phyloP scores from a whole-genome alignment of 2,113 vertebrate genomes.

The Sceloporus tristichus region DNA sequence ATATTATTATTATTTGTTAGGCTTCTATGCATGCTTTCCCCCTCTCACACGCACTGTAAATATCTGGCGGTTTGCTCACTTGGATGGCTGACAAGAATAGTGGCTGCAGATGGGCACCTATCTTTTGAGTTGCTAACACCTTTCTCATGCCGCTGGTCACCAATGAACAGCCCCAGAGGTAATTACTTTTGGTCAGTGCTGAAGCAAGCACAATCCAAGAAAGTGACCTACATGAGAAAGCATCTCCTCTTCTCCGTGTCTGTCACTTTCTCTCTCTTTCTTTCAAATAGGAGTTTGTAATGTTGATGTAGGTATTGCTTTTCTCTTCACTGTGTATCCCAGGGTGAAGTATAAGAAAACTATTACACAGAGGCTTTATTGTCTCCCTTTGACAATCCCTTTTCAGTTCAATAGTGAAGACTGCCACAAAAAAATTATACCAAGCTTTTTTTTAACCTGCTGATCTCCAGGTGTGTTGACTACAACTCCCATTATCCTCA shows the following conservation, averaged over 20 bases:
- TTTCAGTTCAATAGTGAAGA: background rate
- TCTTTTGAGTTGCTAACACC: constrained; percentile 62
- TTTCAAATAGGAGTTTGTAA: constrained; percentile 61
- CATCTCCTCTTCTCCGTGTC: constrained; percentile 58
- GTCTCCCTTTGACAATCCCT: background rate
- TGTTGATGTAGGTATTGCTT: constrained; percentile 60
- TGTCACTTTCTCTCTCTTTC: constrained; percentile 43
- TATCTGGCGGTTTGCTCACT: constrained; percentile 37
- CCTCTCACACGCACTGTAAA: background rate
- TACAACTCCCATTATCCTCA: too few relatives aligned
- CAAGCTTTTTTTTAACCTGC: background rate
- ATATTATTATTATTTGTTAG: too few relatives aligned
- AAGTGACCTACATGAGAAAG: constrained; percentile 74
- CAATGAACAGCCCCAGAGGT: constrained; percentile 62
- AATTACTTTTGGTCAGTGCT: constrained; percentile 74
- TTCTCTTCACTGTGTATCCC: constrained; percentile 9
- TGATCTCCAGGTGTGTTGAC: background rate
- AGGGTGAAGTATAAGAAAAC: constrained; percentile 34
- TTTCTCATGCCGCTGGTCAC: constrained; percentile 70
- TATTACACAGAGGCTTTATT: constrained; percentile 14
- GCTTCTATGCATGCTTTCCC: too few relatives aligned
- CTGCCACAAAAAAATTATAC: constrained; percentile 4
- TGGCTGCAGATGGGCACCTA: constrained; percentile 51
- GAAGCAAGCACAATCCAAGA: constrained; percentile 71
- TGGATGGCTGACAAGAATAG: constrained; percentile 27